Percentiles rank a stretch among this genome's conserved stretches.
phyloP scores from a whole-genome alignment of 1,140 invertebrate species.

The Temnothorax curvispinosus region DNA sequence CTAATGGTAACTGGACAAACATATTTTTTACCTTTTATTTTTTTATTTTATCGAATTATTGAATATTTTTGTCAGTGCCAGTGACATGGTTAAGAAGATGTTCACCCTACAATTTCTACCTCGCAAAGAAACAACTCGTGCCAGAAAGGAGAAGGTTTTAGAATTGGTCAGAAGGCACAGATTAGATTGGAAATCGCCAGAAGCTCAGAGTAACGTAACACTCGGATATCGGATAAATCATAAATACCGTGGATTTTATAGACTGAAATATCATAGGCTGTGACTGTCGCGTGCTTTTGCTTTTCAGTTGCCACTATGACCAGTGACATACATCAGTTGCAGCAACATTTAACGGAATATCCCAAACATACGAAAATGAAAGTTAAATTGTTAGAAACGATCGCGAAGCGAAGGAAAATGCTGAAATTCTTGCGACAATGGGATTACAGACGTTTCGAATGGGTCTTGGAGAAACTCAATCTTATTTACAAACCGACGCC shows the following conservation, averaged over 20 bases:
- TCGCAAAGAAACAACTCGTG: conserved; percentile 75
- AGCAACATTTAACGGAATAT: conserved; percentile 84
- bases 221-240: not conserved
- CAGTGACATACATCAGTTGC: conserved; percentile 86
- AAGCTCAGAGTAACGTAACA: conserved; percentile 85
- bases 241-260: not conserved
- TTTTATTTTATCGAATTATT: not conserved
- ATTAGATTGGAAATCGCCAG: conserved; percentile 86
- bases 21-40: not conserved
- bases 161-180: conserved; percentile 87
- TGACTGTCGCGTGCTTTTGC: not conserved
- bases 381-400: conserved; percentile 89
- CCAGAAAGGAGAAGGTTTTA: conserved; percentile 82
- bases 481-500: conserved; percentile 91
- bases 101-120: conserved; percentile 87
- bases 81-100: conserved; percentile 87
- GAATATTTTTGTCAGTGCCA: conserved; percentile 81
- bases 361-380: conserved; percentile 86
- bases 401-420: conserved; percentile 91
- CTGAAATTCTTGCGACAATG: conserved; percentile 89
- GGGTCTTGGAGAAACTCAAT: conserved; percentile 93
- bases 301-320: conserved; percentile 87
- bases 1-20: not conserved
- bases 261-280: not conserved
- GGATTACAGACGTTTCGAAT: conserved; percentile 95